Evolutionary conservation across 2,888 invertebrate species (phyloP).

Genomic region (Rhimphoctona megacephalus): DNA sequence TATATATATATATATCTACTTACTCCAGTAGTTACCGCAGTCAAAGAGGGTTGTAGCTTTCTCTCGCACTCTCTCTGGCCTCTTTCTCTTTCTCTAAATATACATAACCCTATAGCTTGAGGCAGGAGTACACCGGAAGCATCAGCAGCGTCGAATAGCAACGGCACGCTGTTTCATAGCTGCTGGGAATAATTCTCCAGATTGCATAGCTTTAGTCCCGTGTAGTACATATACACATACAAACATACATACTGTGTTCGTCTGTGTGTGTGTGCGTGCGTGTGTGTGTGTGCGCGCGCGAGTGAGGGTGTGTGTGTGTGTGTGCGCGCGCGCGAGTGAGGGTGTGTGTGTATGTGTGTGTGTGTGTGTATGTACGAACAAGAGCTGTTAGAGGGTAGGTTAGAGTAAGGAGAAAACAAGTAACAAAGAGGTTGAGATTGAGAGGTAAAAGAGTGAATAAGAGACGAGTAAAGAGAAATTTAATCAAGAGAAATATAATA

Average conservation of each 20-base stretch:
- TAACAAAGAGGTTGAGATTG: slow-evolving; percentile 35
- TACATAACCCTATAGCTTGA: slow-evolving; percentile 29
- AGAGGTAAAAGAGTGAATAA: slow-evolving; percentile 24
- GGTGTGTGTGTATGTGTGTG: not conserved
- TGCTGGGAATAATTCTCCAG: slow-evolving; percentile 68
- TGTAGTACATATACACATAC: not conserved
- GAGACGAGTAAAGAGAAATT: slow-evolving; percentile 57
- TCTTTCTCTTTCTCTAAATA: slow-evolving; percentile 16
- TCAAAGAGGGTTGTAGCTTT: slow-evolving; percentile 64
- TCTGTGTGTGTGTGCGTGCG: too few species aligned
- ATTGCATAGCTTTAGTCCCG: slow-evolving; percentile 56
- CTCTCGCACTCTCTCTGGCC: slow-evolving; percentile 33
- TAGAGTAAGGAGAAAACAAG: slow-evolving; percentile 43
- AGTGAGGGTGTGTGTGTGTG: not conserved
- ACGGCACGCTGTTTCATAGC: slow-evolving; percentile 62
- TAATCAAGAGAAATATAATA: slow-evolving; percentile 70
- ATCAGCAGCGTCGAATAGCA: slow-evolving; percentile 62
- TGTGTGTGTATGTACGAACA: not conserved
- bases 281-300: not conserved
- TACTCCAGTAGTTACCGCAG: slow-evolving; percentile 66
- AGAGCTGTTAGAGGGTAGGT: slow-evolving; percentile 52
- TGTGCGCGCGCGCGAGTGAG: too few species aligned
- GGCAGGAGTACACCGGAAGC: slow-evolving; percentile 53
- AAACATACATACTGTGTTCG: slow-evolving; percentile 8
- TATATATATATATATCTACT: slow-evolving; percentile 61